Percentiles rank a stretch among this genome's conserved stretches.
These are phyloP conservation scores for Grammomys dolichurus DNA, from an alignment of 2,113 vertebrate genomes.

Conservation along the genomic window DNA sequence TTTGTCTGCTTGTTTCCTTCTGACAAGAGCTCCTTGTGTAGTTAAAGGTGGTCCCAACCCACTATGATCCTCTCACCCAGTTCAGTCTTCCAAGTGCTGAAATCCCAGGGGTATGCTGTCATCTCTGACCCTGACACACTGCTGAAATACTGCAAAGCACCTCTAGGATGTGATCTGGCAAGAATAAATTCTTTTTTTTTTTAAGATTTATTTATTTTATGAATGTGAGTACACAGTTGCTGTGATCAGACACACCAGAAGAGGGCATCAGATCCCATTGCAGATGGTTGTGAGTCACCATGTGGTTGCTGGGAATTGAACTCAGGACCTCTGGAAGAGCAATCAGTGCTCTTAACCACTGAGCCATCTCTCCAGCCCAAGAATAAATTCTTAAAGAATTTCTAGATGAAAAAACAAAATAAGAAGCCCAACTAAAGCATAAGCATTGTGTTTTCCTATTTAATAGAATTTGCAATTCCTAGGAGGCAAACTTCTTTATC, in stretches of 20 bases:
- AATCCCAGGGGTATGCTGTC: background rate
- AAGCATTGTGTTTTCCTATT: slow-evolving; percentile 47
- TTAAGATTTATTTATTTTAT: too few species aligned
- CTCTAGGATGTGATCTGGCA: background rate
- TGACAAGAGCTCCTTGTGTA: background rate
- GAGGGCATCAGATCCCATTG: too few species aligned
- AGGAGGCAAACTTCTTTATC: background rate
- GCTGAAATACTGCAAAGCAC: slow-evolving; percentile 9
- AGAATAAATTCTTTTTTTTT: background rate
- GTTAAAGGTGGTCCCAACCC: background rate
- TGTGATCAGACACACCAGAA: too few species aligned
- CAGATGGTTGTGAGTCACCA: too few species aligned
- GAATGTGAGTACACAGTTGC: too few species aligned
- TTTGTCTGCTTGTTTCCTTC: background rate
- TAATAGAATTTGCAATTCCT: slow-evolving; percentile 48
- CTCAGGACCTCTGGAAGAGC: too few species aligned
- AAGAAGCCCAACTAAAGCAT: background rate
- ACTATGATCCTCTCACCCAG: background rate
- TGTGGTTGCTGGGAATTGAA: too few species aligned
- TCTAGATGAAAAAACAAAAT: background rate
- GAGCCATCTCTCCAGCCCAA: too few species aligned
- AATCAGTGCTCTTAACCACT: too few species aligned
- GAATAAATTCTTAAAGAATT: background rate
- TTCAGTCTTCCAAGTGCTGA: background rate
- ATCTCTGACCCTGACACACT: background rate